Conservation (phyloP, 2,888 invertebrate genomes). For the Tetheella fluctuosa region DNA sequence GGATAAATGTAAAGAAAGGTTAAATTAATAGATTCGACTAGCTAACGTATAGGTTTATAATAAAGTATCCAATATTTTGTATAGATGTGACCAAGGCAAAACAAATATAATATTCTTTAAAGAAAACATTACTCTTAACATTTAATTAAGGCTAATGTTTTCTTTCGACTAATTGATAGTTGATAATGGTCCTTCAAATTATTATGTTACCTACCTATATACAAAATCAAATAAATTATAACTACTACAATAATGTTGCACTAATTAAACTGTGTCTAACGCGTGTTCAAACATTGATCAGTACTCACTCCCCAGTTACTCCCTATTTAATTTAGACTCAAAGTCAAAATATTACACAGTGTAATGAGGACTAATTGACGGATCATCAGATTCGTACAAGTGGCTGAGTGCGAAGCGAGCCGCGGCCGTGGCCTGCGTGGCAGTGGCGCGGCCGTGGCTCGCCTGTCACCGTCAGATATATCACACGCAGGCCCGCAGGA, state of each 20-base stretch:
- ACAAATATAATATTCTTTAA: too few species aligned
- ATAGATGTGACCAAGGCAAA: too few species aligned
- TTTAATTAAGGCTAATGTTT: too few species aligned
- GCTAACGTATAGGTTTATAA: too few species aligned
- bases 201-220: too few species aligned
- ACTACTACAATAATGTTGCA: too few species aligned
- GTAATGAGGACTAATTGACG: not conserved
- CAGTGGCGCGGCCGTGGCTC: slow-evolving; percentile 22
- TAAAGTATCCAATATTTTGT: too few species aligned
- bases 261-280: too few species aligned
- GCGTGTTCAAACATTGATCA: not conserved
- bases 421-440: slow-evolving; percentile 10
- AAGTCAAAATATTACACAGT: not conserved
- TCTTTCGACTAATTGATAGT: too few species aligned
- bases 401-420: not conserved
- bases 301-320: not conserved
- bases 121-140: too few species aligned
- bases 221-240: too few species aligned
- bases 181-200: too few species aligned
- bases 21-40: not conserved
- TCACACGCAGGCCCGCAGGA: slow-evolving; percentile 45
- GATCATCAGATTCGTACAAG: not conserved
- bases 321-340: not conserved
- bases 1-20: slow-evolving; percentile 10
- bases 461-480: slow-evolving; percentile 42